These are phyloP conservation scores for Periphyllus acericola DNA, from an alignment of 2,888 invertebrate genomes.

Conservation along the genomic window DNA sequence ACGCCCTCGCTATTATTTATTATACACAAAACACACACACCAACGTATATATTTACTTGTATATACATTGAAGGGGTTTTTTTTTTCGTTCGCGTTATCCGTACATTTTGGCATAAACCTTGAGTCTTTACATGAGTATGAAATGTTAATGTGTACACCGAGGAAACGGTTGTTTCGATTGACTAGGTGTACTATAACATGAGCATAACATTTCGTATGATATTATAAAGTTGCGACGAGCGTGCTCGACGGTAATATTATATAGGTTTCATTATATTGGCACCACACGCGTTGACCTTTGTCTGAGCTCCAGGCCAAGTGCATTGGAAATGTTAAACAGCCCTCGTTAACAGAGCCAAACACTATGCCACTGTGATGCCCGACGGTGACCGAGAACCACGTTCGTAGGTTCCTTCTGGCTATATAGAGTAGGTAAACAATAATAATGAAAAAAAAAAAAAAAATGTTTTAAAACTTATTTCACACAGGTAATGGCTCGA, in stretches of 20 bases:
- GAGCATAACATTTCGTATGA: neutral
- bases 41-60: neutral
- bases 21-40: neutral
- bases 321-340: neutral
- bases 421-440: too few species aligned
- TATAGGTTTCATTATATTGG: neutral
- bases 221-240: conserved; percentile 12
- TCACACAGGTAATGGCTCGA: neutral
- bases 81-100: neutral
- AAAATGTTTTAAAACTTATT: neutral
- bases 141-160: neutral
- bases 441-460: neutral
- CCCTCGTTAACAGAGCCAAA: neutral
- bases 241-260: conserved; percentile 18
- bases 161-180: neutral
- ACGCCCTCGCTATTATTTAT: conserved; percentile 38
- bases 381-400: too few species aligned
- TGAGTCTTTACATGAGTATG: neutral
- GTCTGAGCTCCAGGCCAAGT: neutral
- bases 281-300: neutral
- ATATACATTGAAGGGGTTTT: neutral
- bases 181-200: too few species aligned
- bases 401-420: too few species aligned
- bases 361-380: neutral
- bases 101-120: neutral